Percentiles rank a stretch among this genome's conserved stretches.
Evolutionary conservation across 2,113 vertebrate species (phyloP).

Genomic region (Thunnus maccoyii): DNA sequence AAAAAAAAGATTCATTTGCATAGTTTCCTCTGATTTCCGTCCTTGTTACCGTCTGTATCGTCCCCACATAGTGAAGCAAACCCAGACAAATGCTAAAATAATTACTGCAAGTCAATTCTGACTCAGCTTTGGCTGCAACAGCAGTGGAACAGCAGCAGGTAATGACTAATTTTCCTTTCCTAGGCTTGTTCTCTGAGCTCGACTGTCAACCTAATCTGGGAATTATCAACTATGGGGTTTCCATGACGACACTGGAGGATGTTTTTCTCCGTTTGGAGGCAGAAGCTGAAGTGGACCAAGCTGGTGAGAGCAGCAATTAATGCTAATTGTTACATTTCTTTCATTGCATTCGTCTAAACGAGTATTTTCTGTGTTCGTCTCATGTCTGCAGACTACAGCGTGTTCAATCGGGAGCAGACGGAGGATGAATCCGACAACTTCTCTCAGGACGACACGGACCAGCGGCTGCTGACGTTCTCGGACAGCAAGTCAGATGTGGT

Average conservation of each 20-base stretch:
- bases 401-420: conserved; percentile 89
- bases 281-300: conserved; percentile 94
- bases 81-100: neutral
- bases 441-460: conserved; percentile 90
- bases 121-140: neutral
- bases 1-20: neutral
- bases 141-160: too few relatives aligned
- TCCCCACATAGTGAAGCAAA: neutral
- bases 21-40: neutral
- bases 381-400: conserved; percentile 89
- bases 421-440: conserved; percentile 87
- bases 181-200: conserved; percentile 93
- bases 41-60: too few relatives aligned
- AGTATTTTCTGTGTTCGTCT: neutral
- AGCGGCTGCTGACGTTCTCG: conserved; percentile 90
- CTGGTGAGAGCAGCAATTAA: conserved; percentile 82
- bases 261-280: conserved; percentile 96
- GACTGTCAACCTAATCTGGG: conserved; percentile 90
- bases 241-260: conserved; percentile 98
- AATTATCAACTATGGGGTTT: conserved; percentile 94
- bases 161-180: neutral
- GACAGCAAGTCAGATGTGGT: conserved; percentile 82
- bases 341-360: too few relatives aligned
- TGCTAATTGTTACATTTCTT: too few relatives aligned
- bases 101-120: neutral